Evolutionary conservation across 2,113 vertebrate species (phyloP), one percentile per base, ranked within the genome.

Genomic region (Sarotherodon lohbergeri): DNA sequence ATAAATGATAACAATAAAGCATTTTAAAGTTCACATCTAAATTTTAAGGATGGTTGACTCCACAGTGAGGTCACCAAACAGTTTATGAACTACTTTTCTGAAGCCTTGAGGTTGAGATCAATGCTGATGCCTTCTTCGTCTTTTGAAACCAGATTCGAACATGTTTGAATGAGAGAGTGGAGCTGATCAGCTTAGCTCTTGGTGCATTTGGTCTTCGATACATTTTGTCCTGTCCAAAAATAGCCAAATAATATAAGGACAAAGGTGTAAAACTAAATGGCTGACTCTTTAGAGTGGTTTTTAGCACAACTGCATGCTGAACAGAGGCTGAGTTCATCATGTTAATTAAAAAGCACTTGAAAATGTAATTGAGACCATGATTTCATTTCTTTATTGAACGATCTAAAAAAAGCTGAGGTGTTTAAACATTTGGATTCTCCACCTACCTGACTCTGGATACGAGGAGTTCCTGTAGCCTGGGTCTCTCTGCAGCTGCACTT

Each of bases 401-500:
- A 73, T 80, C 10, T 16, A 61, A 46, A 7, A 27, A 36, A 29
- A 10, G 29, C 0, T 22, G 12, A 43, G 41, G 22, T 0, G 9
- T 1, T 13, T 16, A 56, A 66, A 29, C 14, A 24, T 76, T 7
- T 82, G 50, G 17, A 48, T 85, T 61, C 5, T 12, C 10, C n/a
- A 79, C 94, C 83, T 95, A 99, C 98, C 98, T 96, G 98, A 97
- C 92, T 99, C 99, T 90, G 98, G 97, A 95, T 99, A 99, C 27
- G 98, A 97, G 82, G 98, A 97, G 96, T 97, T 99, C 96, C 98
- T 97, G 97, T 98, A 99, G 94, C 99, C 99, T 50, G 98, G 98
- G 92, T 99, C 99, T 96, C 98, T 98, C 95, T 99, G 98, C 94
- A 99, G 95, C 54, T 99, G 98, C 95, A 99, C 97, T 91, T 99